Percentiles rank a stretch among this genome's conserved stretches.
phyloP scores from a whole-genome alignment of 2,797 vertebrate genomes.

The Lepus oiostolus region DNA sequence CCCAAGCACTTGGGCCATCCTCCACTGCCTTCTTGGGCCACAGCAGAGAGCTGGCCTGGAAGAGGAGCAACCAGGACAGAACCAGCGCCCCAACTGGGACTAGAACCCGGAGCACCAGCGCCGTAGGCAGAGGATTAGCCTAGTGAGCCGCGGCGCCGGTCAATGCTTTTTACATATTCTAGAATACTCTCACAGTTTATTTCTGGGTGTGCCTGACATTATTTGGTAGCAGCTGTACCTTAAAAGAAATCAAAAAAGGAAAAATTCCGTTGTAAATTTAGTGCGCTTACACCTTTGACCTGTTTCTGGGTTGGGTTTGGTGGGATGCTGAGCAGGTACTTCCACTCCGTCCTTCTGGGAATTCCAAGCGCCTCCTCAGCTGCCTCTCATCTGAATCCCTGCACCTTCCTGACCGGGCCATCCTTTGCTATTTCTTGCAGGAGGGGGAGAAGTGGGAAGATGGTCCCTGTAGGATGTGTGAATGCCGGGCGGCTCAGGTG shows the following conservation, averaged over 20 bases:
- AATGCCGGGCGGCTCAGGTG: conserved; percentile 90
- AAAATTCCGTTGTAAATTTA: not conserved
- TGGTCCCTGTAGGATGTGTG: conserved; percentile 91
- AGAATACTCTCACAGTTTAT: not conserved
- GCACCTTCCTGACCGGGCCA: rapidly evolving
- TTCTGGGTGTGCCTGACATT: not conserved
- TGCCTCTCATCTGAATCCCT: not conserved
- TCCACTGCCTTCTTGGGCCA: too few relatives aligned
- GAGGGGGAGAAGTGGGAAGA: conserved; percentile 90
- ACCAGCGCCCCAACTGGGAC: too few relatives aligned
- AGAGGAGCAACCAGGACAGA: too few relatives aligned
- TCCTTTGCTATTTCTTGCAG: conserved; percentile 78
- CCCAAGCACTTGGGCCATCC: too few relatives aligned
- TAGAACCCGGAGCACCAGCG: too few relatives aligned
- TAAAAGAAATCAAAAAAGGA: conserved; percentile 37
- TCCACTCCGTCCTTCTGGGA: not conserved
- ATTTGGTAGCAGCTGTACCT: not conserved
- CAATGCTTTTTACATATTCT: not conserved
- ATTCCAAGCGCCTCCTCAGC: not conserved
- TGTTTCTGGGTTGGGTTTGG: not conserved
- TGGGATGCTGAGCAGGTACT: not conserved
- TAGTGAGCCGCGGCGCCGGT: too few relatives aligned
- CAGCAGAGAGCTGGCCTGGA: too few relatives aligned
- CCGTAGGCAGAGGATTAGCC: too few relatives aligned
- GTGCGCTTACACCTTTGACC: not conserved